Evolutionary conservation across 2,888 invertebrate genomes (phyloP), one percentile per base, ranked within the genome.

Genomic region (Hypomecis punctinalis): DNA sequence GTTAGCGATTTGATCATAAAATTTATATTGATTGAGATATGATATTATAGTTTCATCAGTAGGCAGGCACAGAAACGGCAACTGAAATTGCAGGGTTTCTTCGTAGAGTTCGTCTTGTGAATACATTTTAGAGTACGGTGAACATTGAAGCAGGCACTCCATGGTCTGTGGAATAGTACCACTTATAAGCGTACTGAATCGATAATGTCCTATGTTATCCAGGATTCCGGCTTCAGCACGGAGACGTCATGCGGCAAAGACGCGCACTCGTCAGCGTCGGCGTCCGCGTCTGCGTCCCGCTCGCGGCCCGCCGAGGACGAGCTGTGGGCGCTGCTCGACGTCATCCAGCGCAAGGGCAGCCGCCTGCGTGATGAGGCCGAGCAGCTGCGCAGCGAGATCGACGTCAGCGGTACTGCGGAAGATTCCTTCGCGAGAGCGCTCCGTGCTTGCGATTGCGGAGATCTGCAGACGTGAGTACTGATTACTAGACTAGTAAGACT

Each of bases 161-260:
- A 23, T 23, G 3, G 23, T 23, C 23, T 23, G 23, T 23, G 23
- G 23, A 2, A 23, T 23, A 23, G 3, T 2, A 3, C 23, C 23
- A 3, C 3, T 23, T 23, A 23, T 3, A 23, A 23, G 3, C 1
- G 1, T 23, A 23, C 23, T 23, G 23, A 23, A 23, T 23, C 23
- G 23, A 23, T 23, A 23, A 23, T 23, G 23, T 23, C 23, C 23
- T 48, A 5, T 1, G 10, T 11, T 61, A 1, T 53, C 6, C 87
- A 95, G 78, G 98, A 98, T 90, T 97, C 97, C 54, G 98, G 97
- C 61, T 98, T 98, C 92, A 97, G 97, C 86, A 97, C 97, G 67
- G 97, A 97, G 90, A 97, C 97, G 57, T 97, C 96, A 59, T 96
- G 96, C 80, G 97, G 96, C 79, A 96, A 96, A 86, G 96, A 96